Conservation (phyloP, 1,140 invertebrate genomes). For the Trichonephila clavipes region DNA sequence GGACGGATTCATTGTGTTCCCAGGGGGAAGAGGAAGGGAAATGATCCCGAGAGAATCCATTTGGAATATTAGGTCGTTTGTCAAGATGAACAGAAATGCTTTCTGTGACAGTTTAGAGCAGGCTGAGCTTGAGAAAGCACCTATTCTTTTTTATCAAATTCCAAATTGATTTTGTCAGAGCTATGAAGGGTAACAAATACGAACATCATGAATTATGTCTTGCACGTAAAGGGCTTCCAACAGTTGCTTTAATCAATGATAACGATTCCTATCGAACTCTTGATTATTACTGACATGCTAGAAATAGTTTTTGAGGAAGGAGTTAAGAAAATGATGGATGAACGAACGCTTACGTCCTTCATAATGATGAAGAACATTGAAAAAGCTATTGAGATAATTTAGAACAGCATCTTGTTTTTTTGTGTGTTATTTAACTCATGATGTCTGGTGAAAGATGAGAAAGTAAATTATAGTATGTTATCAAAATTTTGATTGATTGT, state of each 20-base stretch:
- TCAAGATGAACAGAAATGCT: constrained; percentile 31
- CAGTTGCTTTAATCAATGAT: not conserved
- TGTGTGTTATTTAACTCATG: no score
- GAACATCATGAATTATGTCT: not conserved
- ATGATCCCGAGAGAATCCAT: constrained; percentile 3
- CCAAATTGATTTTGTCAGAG: constrained; percentile 29
- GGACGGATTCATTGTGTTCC: constrained; percentile 19
- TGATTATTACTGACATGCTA: not conserved
- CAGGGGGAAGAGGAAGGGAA: not conserved
- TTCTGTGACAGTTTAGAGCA: constrained; percentile 16
- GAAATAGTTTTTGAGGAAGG: not conserved
- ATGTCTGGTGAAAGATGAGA: no score
- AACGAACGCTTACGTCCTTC: not conserved
- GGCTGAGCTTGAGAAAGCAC: not conserved
- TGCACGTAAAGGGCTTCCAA: not conserved
- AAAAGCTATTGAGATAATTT: not conserved
- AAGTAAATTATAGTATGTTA: no score
- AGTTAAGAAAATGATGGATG: not conserved
- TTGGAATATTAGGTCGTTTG: constrained; percentile 40
- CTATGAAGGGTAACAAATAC: constrained; percentile 9
- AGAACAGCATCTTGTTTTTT: no score
- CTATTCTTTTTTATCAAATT: not conserved
- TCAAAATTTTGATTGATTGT: no score
- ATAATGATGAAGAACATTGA: not conserved
- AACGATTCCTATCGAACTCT: not conserved